A percentile compares a stretch with the other conserved stretches of the same genome.
Evolutionary conservation across 1,140 invertebrate genomes (phyloP).

Genomic region (Temnothorax nylanderi): DNA sequence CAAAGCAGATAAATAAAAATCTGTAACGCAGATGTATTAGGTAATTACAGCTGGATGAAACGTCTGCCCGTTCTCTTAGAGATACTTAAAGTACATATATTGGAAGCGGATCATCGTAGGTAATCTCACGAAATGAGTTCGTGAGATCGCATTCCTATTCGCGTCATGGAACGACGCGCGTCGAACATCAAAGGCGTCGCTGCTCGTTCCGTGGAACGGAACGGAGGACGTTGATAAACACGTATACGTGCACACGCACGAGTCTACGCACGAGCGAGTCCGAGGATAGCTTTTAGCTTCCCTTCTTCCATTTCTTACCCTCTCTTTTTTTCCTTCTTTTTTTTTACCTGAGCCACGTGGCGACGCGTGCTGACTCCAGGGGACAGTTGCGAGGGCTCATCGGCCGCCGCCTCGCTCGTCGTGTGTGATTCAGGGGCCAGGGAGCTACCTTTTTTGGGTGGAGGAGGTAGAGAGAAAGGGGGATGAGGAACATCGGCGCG

Average conservation of each 20-base stretch:
- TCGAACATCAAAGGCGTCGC: slow-evolving; percentile 73
- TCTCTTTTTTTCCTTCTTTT: slow-evolving; percentile 61
- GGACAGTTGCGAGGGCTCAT: slow-evolving; percentile 76
- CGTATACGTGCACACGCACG: slow-evolving; percentile 39
- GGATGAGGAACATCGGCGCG: neutral
- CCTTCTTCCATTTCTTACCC: slow-evolving; percentile 23
- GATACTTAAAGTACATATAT: neutral
- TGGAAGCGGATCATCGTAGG: slow-evolving; percentile 2
- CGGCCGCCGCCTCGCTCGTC: slow-evolving; percentile 71
- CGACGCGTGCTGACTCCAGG: slow-evolving; percentile 79
- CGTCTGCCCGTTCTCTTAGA: neutral
- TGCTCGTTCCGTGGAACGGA: slow-evolving; percentile 25
- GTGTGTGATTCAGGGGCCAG: slow-evolving; percentile 37
- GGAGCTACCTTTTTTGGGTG: neutral
- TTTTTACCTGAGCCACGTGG: slow-evolving; percentile 81
- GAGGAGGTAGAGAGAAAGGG: neutral
- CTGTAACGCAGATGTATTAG: neutral
- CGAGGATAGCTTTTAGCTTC: slow-evolving; percentile 76
- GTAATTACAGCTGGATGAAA: neutral
- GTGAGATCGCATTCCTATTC: slow-evolving; percentile 39
- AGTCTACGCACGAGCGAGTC: slow-evolving; percentile 68
- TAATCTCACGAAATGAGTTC: slow-evolving; percentile 54
- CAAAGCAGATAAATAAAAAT: neutral
- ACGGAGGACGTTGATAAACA: slow-evolving; percentile 51
- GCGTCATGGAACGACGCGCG: slow-evolving; percentile 38